phyloP scores from a whole-genome alignment of 2,888 invertebrate species.

The Calameuta idolon region DNA sequence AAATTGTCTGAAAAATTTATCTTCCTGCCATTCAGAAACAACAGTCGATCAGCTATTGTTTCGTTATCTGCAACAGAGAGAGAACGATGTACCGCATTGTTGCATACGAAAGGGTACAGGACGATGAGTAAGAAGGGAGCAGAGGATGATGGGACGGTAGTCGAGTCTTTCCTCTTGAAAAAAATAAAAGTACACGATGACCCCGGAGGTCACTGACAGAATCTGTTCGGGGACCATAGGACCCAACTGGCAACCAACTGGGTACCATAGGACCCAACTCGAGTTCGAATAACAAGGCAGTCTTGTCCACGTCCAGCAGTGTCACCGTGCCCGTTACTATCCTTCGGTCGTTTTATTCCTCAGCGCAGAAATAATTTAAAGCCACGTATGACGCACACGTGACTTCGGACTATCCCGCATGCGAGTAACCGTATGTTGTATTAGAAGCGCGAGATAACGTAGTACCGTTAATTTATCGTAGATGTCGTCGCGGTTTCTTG shows the following conservation, averaged over 20 bases:
- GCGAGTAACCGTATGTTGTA: background rate
- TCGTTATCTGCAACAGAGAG: background rate
- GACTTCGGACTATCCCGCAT: background rate
- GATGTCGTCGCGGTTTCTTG: background rate
- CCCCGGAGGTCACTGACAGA: slow-evolving; percentile 9
- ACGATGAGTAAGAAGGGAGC: background rate
- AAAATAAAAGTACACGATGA: background rate
- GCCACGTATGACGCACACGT: background rate
- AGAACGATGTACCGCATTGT: background rate
- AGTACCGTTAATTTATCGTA: background rate
- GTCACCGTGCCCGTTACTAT: background rate
- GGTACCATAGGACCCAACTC: slow-evolving; percentile 3
- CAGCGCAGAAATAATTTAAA: background rate
- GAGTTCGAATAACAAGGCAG: background rate
- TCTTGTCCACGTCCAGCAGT: background rate
- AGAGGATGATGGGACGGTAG: background rate
- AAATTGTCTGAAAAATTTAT: too few species aligned
- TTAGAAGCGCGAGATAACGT: background rate
- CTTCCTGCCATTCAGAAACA: too few species aligned
- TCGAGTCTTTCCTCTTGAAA: too few species aligned
- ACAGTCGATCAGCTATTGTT: slow-evolving; percentile 1
- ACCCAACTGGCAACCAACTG: background rate
- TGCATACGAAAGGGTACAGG: background rate
- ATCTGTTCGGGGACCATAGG: background rate
- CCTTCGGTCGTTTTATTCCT: background rate